These are phyloP conservation scores for Drosophila conformis DNA, from an alignment of 2,888 invertebrate species.

Conservation along the genomic window DNA sequence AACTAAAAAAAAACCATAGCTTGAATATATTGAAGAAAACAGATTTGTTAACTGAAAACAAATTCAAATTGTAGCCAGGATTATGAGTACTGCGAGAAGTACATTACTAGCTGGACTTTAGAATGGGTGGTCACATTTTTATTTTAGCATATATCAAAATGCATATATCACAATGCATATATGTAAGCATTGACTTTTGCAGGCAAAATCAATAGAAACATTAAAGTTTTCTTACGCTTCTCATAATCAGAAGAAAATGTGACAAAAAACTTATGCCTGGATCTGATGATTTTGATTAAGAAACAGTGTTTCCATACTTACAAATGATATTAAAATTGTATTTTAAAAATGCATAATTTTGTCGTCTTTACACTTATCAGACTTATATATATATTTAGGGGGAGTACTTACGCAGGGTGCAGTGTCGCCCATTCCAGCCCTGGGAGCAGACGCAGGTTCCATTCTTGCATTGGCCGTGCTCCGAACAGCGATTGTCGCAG, in stretches of 20 bases:
- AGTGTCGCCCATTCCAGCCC: slow-evolving; percentile 99
- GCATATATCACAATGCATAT: not conserved
- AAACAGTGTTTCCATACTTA: not conserved
- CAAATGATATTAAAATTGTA: not conserved
- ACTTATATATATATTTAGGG: not conserved
- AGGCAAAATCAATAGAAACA: not conserved
- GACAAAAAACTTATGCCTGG: too few species aligned
- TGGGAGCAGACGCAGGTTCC: slow-evolving; percentile 98
- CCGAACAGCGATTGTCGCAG: slow-evolving; percentile 96
- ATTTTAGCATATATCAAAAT: not conserved
- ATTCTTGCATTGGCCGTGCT: slow-evolving; percentile 98
- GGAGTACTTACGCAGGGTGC: slow-evolving; percentile 95
- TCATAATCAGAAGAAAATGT: not conserved
- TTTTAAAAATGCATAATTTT: not conserved
- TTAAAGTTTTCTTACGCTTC: not conserved
- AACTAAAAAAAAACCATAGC: not conserved
- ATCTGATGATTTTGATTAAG: too few species aligned
- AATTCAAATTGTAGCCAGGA: too few species aligned
- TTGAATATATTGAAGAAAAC: not conserved
- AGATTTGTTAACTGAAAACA: too few species aligned
- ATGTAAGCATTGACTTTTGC: not conserved
- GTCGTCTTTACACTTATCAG: not conserved
- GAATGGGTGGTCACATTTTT: not conserved
- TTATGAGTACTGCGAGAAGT: not conserved
- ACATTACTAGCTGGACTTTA: not conserved